Evolutionary conservation across 2,797 vertebrate genomes (phyloP).

Genomic region (Eupleurogrammus muticus): DNA sequence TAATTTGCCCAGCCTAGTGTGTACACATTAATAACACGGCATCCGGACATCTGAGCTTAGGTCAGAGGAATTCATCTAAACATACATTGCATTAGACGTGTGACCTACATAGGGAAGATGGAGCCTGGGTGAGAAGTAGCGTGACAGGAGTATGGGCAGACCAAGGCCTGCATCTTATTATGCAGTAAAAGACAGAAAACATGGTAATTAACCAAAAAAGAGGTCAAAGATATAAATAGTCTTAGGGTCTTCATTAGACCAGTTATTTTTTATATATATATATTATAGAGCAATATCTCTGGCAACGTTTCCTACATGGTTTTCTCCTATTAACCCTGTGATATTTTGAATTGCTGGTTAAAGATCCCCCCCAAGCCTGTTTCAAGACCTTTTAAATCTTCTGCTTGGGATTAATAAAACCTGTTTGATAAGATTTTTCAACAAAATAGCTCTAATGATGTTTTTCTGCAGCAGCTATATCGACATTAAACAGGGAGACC

Average conservation of each 20-base stretch:
- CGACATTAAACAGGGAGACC: no score
- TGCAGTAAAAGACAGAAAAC: slow-evolving; percentile 24
- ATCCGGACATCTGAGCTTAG: slow-evolving; percentile 31
- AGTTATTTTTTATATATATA: background rate
- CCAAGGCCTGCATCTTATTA: slow-evolving; percentile 31
- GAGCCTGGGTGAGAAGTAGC: slow-evolving; percentile 39
- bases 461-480: no score
- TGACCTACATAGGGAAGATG: slow-evolving; percentile 70
- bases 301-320: background rate
- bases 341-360: background rate
- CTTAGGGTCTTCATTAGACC: background rate
- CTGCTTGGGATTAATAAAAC: no score
- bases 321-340: background rate
- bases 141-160: slow-evolving; percentile 32
- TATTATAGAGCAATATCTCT: background rate
- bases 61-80: slow-evolving; percentile 54
- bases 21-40: background rate
- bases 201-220: slow-evolving; percentile 45
- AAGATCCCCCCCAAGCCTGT: no score
- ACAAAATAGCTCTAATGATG: no score
- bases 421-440: no score
- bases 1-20: background rate
- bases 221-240: slow-evolving; percentile 34
- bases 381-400: no score
- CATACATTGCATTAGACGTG: slow-evolving; percentile 58